A percentile compares a stretch with the other conserved stretches of the same genome.
Evolutionary conservation across 1,140 invertebrate genomes (phyloP).

Genomic region (Charaxes varanes): DNA sequence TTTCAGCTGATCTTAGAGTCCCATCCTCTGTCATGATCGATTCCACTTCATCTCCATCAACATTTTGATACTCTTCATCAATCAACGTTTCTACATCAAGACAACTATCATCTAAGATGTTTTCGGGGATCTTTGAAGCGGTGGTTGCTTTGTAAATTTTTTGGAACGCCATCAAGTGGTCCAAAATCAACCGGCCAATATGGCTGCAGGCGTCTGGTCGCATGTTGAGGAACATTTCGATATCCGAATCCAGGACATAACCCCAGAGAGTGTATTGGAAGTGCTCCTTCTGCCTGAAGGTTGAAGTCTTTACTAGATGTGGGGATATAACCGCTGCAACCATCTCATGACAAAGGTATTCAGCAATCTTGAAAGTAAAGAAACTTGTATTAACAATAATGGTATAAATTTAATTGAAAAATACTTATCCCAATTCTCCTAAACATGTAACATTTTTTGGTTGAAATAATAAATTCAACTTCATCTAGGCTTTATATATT

Average conservation of each 20-base stretch:
- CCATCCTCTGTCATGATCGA: constrained; percentile 57
- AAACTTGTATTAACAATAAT: constrained; percentile 3
- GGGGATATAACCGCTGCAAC: constrained; percentile 68
- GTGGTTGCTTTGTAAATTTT: constrained; percentile 62
- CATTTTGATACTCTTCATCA: constrained; percentile 66
- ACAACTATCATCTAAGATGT: constrained; percentile 48
- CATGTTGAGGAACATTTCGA: constrained; percentile 75
- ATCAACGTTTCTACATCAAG: constrained; percentile 58
- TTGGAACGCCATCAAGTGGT: constrained; percentile 70
- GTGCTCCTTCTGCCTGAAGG: constrained; percentile 66
- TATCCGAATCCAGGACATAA: constrained; percentile 72
- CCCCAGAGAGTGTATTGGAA: constrained; percentile 76
- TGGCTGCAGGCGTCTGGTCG: constrained; percentile 74
- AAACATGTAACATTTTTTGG: no score
- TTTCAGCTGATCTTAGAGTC: constrained; percentile 51
- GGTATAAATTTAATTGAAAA: background rate
- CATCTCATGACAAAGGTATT: constrained; percentile 75
- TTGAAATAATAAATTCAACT: no score
- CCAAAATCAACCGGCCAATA: constrained; percentile 74
- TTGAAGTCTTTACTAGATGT: constrained; percentile 66
- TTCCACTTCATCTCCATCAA: constrained; percentile 59
- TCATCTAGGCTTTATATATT: no score
- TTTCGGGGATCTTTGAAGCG: constrained; percentile 39
- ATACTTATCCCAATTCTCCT: background rate
- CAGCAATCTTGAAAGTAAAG: constrained; percentile 65